Percentiles rank a stretch among this genome's conserved stretches.
These are phyloP conservation scores for Pseudocheirus occidentalis DNA, from an alignment of 2,797 vertebrate species.

Conservation along the genomic window DNA sequence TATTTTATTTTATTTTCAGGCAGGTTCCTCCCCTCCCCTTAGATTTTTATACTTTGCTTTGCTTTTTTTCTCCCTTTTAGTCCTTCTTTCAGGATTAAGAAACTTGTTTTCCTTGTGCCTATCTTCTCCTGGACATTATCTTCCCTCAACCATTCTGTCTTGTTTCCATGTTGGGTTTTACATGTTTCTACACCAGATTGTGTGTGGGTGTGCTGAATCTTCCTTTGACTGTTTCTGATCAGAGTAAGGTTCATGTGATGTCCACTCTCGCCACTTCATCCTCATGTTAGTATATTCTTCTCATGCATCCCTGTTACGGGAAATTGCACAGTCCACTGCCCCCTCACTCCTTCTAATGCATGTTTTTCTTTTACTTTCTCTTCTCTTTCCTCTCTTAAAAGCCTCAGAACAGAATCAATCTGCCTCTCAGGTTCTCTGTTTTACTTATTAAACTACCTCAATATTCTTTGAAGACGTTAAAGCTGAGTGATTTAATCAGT, in stretches of 20 bases:
- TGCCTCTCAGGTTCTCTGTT: neutral
- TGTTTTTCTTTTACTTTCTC: neutral
- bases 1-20: neutral
- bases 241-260: neutral
- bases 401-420: neutral
- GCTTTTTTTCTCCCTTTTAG: neutral
- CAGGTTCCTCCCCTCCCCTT: neutral
- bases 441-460: neutral
- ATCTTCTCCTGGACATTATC: neutral
- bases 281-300: neutral
- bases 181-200: neutral
- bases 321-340: neutral
- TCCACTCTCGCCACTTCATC: fast-evolving
- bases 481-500: neutral
- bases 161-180: neutral
- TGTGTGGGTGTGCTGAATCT: neutral
- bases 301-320: neutral
- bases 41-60: neutral
- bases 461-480: neutral
- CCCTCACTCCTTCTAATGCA: neutral
- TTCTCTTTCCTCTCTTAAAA: neutral
- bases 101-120: neutral
- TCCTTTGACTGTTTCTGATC: neutral
- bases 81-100: neutral
- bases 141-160: neutral